phyloP scores from a whole-genome alignment of 2,797 vertebrate genomes.

The Cygnus olor region DNA sequence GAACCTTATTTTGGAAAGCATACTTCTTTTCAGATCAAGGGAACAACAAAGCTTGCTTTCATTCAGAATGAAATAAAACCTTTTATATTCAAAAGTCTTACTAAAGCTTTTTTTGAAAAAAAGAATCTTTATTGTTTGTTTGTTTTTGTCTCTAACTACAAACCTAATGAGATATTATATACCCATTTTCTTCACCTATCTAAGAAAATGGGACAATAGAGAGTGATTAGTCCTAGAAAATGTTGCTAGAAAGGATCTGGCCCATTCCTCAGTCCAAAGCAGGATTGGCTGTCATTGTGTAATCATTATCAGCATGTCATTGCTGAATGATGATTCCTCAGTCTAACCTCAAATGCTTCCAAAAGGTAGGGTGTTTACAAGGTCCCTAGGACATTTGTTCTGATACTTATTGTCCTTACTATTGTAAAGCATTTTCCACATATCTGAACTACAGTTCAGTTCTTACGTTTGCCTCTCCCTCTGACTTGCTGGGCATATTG shows the following conservation, averaged over 20 bases:
- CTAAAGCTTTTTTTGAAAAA: neutral
- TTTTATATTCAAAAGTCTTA: conserved; percentile 23
- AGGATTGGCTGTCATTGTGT: neutral
- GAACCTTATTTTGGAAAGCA: conserved; percentile 8
- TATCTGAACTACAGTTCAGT: neutral
- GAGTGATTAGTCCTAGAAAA: neutral
- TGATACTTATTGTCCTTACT: neutral
- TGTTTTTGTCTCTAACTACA: neutral
- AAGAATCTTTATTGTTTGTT: neutral
- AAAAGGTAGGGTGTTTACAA: neutral
- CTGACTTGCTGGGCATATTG: neutral
- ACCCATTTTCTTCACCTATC: neutral
- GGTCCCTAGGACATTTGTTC: neutral
- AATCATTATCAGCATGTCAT: neutral
- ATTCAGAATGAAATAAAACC: neutral
- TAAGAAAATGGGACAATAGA: neutral
- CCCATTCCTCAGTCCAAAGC: neutral
- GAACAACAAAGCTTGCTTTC: conserved; percentile 20
- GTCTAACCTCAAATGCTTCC: neutral
- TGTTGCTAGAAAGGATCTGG: neutral
- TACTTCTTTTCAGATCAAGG: conserved; percentile 41
- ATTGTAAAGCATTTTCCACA: neutral
- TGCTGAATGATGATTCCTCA: neutral
- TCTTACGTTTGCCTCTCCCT: neutral
- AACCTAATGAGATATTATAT: neutral